Percentiles rank a stretch among this genome's conserved stretches.
These are phyloP conservation scores for Trichechus manatus DNA, from an alignment of 2,113 vertebrate species.

Conservation along the genomic window DNA sequence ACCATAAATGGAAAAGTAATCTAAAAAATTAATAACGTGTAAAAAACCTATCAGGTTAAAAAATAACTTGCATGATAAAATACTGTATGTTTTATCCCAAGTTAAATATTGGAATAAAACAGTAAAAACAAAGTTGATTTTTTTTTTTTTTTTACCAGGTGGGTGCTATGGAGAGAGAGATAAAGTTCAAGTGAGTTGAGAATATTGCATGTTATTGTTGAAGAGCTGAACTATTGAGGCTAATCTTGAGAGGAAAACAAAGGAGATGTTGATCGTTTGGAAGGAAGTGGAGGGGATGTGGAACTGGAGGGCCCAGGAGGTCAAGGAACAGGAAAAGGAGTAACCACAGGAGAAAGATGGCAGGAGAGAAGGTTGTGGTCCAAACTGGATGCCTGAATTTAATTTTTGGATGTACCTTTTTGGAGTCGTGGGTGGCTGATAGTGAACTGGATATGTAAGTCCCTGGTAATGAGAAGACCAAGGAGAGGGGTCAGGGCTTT, in stretches of 20 bases:
- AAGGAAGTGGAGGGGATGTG: background rate
- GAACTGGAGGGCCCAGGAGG: background rate
- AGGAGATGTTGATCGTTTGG: background rate
- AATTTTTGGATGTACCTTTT: background rate
- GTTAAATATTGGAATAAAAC: conserved; percentile 32
- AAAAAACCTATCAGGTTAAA: background rate
- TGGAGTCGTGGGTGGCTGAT: background rate
- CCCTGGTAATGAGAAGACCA: background rate
- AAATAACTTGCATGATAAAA: conserved; percentile 5
- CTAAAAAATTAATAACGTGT: background rate
- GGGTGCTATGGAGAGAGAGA: background rate
- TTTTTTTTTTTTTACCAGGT: background rate
- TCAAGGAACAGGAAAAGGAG: background rate
- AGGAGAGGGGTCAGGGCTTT: background rate
- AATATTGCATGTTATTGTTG: background rate
- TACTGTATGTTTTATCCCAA: background rate
- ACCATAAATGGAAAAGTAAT: background rate
- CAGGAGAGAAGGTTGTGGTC: background rate
- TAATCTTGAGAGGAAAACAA: background rate
- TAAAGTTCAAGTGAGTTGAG: background rate
- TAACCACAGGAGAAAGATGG: background rate
- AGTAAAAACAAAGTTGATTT: background rate
- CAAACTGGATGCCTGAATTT: background rate
- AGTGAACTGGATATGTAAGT: background rate
- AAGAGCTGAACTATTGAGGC: conserved; percentile 3